phyloP scores from a whole-genome alignment of 2,797 vertebrate species.

The Moxostoma hubbsi region DNA sequence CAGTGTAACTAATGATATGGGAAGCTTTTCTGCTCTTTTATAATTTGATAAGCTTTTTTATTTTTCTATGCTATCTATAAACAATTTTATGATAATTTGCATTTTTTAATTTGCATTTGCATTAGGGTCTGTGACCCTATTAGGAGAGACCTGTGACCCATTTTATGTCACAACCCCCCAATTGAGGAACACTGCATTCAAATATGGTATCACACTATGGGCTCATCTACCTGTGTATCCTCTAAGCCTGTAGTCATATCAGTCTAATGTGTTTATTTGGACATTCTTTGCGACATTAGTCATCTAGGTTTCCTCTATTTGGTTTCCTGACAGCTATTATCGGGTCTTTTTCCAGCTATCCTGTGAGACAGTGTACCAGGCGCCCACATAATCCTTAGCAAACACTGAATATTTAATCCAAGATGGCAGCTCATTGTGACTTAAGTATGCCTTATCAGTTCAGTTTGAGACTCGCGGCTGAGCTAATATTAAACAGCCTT shows the following conservation, averaged over 20 bases:
- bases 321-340: slow-evolving; percentile 71
- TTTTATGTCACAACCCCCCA: no score
- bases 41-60: no score
- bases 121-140: no score
- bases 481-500: slow-evolving; percentile 34
- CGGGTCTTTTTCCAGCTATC: slow-evolving; percentile 79
- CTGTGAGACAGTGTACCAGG: slow-evolving; percentile 64
- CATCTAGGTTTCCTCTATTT: slow-evolving; percentile 74
- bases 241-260: slow-evolving; percentile 6
- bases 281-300: slow-evolving; percentile 52
- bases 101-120: no score
- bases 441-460: slow-evolving; percentile 58
- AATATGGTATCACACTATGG: background rate
- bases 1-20: no score
- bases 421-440: slow-evolving; percentile 57
- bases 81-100: no score
- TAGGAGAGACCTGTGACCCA: no score
- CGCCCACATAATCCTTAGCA: slow-evolving; percentile 73
- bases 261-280: slow-evolving; percentile 44
- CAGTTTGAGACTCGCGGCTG: slow-evolving; percentile 50
- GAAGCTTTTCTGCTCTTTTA: no score
- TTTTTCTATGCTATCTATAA: no score
- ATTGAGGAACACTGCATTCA: no score
- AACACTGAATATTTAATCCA: slow-evolving; percentile 83
- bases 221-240: background rate